These are phyloP conservation scores for Chroicocephalus ridibundus DNA, from an alignment of 2,113 vertebrate species.

Conservation along the genomic window DNA sequence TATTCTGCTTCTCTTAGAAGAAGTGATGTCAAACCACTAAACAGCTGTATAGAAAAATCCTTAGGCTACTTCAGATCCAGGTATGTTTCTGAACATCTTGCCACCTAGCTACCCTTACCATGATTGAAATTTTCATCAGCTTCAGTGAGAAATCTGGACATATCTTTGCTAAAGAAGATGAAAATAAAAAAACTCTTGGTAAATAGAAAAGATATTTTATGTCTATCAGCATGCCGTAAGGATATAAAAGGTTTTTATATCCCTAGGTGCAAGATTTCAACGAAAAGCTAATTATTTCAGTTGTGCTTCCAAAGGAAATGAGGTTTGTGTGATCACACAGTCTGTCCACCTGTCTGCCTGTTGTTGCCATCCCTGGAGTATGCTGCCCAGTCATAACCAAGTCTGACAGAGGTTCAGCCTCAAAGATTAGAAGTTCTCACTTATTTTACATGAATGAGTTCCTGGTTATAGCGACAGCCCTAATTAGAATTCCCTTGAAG, in stretches of 20 bases:
- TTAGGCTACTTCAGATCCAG: not conserved
- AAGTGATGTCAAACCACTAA: not conserved
- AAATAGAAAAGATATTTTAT: not conserved
- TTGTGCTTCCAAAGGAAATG: not conserved
- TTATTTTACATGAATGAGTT: not conserved
- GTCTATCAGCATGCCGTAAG: not conserved
- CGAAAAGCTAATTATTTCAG: not conserved
- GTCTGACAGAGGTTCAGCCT: not conserved
- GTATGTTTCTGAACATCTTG: not conserved
- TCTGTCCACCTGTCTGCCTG: not conserved
- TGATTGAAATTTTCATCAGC: not conserved
- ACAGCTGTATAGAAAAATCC: not conserved
- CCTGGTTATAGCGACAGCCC: fast-evolving
- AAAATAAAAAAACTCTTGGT: not conserved
- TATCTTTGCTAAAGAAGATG: not conserved
- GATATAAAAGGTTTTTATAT: not conserved
- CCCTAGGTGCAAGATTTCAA: not conserved
- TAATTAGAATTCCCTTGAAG: not conserved
- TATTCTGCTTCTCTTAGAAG: not conserved
- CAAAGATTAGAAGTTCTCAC: not conserved
- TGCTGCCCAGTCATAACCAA: not conserved
- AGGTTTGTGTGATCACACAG: not conserved
- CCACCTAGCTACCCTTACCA: not conserved
- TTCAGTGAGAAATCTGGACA: not conserved
- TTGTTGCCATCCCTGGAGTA: not conserved